Conservation (phyloP, 2,888 invertebrate genomes). For the Pollenia amentaria region DNA sequence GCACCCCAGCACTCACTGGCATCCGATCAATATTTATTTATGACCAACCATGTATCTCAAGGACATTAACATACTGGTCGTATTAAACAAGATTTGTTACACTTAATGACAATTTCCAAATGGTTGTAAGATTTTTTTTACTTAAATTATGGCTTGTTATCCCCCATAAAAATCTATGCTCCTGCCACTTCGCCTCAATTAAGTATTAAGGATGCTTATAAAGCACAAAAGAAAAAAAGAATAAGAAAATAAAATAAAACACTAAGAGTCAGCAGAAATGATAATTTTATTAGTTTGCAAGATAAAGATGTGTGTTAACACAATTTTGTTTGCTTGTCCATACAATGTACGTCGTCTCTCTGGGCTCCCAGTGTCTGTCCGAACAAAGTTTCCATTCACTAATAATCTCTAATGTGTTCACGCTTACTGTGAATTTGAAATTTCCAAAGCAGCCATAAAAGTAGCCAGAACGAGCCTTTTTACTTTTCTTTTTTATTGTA, state of each 20-base stretch:
- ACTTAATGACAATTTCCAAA: slow-evolving; percentile 59
- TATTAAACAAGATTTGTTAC: slow-evolving; percentile 61
- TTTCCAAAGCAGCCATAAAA: slow-evolving; percentile 44
- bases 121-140: slow-evolving; percentile 41
- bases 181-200: slow-evolving; percentile 8
- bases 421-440: slow-evolving; percentile 82
- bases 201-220: slow-evolving; percentile 5
- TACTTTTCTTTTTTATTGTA: background rate
- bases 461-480: slow-evolving; percentile 13
- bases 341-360: slow-evolving; percentile 54
- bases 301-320: slow-evolving; percentile 76
- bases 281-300: slow-evolving; percentile 72
- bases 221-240: background rate
- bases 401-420: slow-evolving; percentile 83
- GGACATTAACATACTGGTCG: slow-evolving; percentile 51
- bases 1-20: slow-evolving; percentile 31
- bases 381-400: slow-evolving; percentile 72
- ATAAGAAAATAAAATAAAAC: background rate
- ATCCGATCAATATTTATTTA: slow-evolving; percentile 41
- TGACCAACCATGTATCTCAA: slow-evolving; percentile 23
- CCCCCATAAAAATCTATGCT: slow-evolving; percentile 34
- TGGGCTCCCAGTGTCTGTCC: slow-evolving; percentile 59
- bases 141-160: slow-evolving; percentile 40
- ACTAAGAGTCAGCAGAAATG: slow-evolving; percentile 56
- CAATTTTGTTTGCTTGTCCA: slow-evolving; percentile 75